These are phyloP conservation scores for Lerista edwardsae DNA, from an alignment of 2,797 vertebrate genomes.

Conservation along the genomic window DNA sequence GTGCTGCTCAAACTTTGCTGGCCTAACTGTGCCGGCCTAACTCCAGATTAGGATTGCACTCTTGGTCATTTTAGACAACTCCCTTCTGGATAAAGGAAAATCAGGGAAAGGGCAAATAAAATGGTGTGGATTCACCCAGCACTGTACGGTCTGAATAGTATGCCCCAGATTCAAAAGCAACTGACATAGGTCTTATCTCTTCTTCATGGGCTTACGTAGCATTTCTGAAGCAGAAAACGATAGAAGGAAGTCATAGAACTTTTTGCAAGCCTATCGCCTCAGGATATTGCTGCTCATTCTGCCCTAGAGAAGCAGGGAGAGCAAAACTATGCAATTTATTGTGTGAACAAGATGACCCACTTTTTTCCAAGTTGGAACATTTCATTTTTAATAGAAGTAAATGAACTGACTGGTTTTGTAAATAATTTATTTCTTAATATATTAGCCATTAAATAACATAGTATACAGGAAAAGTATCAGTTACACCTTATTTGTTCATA, in stretches of 20 bases:
- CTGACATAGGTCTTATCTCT: not conserved
- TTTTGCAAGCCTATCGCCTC: not conserved
- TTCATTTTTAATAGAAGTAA: conserved; percentile 14
- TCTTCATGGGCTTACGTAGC: not conserved
- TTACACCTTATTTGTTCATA: conserved; percentile 25
- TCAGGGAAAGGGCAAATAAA: not conserved
- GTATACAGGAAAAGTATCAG: conserved; percentile 33
- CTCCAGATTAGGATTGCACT: too few species aligned
- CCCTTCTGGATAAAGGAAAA: conserved; percentile 33
- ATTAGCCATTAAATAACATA: conserved; percentile 72
- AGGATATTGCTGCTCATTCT: too few species aligned
- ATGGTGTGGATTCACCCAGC: not conserved
- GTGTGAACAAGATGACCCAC: not conserved
- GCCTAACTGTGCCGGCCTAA: too few species aligned
- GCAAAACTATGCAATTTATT: not conserved
- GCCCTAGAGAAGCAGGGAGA: not conserved
- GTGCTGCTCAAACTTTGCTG: too few species aligned
- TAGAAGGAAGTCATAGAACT: not conserved
- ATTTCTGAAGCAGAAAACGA: not conserved
- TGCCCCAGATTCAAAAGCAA: not conserved
- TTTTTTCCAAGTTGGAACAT: not conserved
- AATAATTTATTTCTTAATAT: conserved; percentile 79
- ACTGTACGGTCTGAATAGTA: not conserved
- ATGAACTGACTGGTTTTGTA: conserved; percentile 56
- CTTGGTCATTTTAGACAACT: conserved; percentile 55